These are phyloP conservation scores for Canis aureus DNA, from an alignment of 2,113 vertebrate genomes.

Conservation along the genomic window DNA sequence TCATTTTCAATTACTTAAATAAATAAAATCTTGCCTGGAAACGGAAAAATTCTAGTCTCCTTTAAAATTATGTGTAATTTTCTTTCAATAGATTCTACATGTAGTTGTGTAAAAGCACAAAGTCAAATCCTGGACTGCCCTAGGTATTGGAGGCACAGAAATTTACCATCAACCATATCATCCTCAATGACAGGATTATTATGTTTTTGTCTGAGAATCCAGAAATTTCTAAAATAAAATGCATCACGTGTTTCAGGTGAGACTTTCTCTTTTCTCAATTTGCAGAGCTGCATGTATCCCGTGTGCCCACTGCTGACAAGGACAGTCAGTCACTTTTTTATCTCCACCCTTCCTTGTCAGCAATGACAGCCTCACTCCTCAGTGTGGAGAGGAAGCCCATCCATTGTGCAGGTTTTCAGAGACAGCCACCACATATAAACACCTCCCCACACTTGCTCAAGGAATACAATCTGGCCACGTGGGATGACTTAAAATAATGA, in stretches of 20 bases:
- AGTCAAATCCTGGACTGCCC: neutral
- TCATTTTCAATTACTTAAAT: constrained; percentile 13
- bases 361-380: neutral
- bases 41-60: neutral
- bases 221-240: constrained; percentile 54
- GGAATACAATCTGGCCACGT: neutral
- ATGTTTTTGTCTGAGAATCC: neutral
- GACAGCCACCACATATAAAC: neutral
- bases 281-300: neutral
- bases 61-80: neutral
- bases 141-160: neutral
- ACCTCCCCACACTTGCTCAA: neutral
- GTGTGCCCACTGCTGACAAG: neutral
- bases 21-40: neutral
- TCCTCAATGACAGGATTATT: neutral
- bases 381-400: neutral
- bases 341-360: neutral
- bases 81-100: neutral
- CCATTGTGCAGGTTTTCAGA: neutral
- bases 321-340: neutral
- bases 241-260: neutral
- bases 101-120: neutral
- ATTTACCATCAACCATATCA: neutral
- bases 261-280: neutral
- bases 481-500: constrained; percentile 18